These are phyloP conservation scores for Ctenopoma multispine DNA, from an alignment of 2,797 vertebrate species.

Conservation along the genomic window DNA sequence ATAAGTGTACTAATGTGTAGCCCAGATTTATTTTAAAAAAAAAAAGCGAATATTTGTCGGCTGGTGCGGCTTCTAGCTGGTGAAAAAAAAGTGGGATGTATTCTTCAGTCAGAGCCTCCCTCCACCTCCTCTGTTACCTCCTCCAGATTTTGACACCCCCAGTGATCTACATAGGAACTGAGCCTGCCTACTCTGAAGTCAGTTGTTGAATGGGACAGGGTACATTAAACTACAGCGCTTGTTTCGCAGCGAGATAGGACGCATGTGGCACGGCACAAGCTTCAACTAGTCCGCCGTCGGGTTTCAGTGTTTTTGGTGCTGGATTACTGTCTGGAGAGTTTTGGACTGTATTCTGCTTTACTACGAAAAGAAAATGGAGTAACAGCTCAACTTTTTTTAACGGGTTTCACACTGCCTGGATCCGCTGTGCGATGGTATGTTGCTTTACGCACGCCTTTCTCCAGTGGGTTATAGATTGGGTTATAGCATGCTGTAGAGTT, in stretches of 20 bases:
- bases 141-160: conserved; percentile 81
- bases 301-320: conserved; percentile 37
- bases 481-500: neutral
- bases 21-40: conserved; percentile 50
- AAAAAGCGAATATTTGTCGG: conserved; percentile 68
- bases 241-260: conserved; percentile 54
- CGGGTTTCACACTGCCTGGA: conserved; percentile 43
- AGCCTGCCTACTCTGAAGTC: conserved; percentile 80
- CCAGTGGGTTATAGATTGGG: neutral
- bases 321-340: conserved; percentile 75
- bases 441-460: conserved; percentile 38
- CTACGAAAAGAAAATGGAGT: conserved; percentile 56
- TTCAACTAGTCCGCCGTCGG: conserved; percentile 35
- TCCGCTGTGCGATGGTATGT: conserved; percentile 80
- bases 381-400: conserved; percentile 53
- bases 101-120: conserved; percentile 64
- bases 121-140: conserved; percentile 54
- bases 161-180: conserved; percentile 83
- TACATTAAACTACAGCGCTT: conserved; percentile 62
- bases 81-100: conserved; percentile 75
- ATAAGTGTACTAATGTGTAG: conserved; percentile 42
- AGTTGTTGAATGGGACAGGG: conserved; percentile 84
- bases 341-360: conserved; percentile 54
- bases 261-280: conserved; percentile 66
- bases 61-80: conserved; percentile 66